Base-by-base conservation (phyloP, 2,888 invertebrate species). In the Leucoptera coffeella region DNA sequence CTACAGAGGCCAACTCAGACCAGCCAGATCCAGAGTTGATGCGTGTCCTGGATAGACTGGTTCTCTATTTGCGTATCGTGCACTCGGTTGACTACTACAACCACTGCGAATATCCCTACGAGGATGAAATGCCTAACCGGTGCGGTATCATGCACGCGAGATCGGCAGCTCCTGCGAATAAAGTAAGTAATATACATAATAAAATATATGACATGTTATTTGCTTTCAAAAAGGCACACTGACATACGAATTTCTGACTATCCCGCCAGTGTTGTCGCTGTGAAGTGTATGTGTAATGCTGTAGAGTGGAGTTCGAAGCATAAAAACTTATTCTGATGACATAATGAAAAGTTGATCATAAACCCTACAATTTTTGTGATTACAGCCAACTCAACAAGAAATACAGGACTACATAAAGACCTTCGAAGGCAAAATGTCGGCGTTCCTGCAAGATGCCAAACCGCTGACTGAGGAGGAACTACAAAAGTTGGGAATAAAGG, bases 71-170 rank as follows among this genome's bases (percentile, higher is more conserved):
- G 42, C 80, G 99, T 25, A 77, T 99, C 23, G 99, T 99, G 1
- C 96, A 99, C 57, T 97, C 97, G 0, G 88, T 99, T 27, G 99
- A 99, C 58, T 99, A 93, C 55, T 99, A 99, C 65, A 96, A 96
- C 62, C 94, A 94, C 47, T 94, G 93, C 47, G 97, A 99, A 50
- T 99, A 99, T 61, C 94, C 96, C 0, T 94, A 95, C 43, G 99
- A 99, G 57, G 99, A 99, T 53, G 95, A 96, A 58, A 99, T 99
- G 99, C 99, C 99, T 0, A 97, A 99, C 58, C 78, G 95, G 19
- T 95, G 97, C 57, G 97, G 97, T 7, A 94, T 99, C 38, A 89
- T 99, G 76, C 99, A 99, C 48, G 94, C 94, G 0, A 77, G 99
- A 25, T 95, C 95, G 3, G 82, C 85, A 7, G 78, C 89, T 0